These are phyloP conservation scores for Euplagia quadripunctaria DNA, from an alignment of 2,888 invertebrate genomes.

Conservation along the genomic window DNA sequence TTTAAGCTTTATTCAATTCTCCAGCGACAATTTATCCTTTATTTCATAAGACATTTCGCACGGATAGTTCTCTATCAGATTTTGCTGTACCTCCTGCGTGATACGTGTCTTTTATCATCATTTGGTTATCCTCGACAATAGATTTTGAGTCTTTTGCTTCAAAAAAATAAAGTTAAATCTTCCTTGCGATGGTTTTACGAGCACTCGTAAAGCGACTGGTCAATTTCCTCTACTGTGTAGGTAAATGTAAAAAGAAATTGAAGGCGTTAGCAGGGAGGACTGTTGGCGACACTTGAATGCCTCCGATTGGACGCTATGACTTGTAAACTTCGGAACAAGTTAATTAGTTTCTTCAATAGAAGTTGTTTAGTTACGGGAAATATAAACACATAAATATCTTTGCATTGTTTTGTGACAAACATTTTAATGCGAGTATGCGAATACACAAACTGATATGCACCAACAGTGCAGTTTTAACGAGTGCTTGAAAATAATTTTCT, in stretches of 20 bases:
- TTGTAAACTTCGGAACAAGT: slow-evolving; percentile 40
- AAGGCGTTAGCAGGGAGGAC: slow-evolving; percentile 31
- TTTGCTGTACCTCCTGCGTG: slow-evolving; percentile 51
- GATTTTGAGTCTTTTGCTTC: slow-evolving; percentile 44
- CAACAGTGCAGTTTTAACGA: not conserved
- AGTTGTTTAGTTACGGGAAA: not conserved
- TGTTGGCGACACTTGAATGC: slow-evolving; percentile 65
- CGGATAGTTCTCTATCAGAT: slow-evolving; percentile 70
- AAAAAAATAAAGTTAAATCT: slow-evolving; percentile 38
- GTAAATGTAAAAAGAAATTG: slow-evolving; percentile 39
- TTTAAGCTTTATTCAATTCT: slow-evolving; percentile 56
- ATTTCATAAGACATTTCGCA: slow-evolving; percentile 72
- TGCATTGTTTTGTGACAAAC: not conserved
- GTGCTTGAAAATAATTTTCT: not conserved
- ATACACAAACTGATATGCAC: not conserved
- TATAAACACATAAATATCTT: not conserved
- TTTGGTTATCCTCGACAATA: slow-evolving; percentile 29
- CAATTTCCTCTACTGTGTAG: slow-evolving; percentile 42
- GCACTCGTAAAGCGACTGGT: slow-evolving; percentile 32
- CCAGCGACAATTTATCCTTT: slow-evolving; percentile 70
- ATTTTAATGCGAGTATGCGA: not conserved
- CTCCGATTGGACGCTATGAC: slow-evolving; percentile 41
- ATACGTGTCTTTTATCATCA: slow-evolving; percentile 60
- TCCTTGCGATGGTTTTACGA: slow-evolving; percentile 18
- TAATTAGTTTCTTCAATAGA: slow-evolving; percentile 33